Conservation (phyloP, 1,140 invertebrate species). For the Drosophila pectinifera region DNA sequence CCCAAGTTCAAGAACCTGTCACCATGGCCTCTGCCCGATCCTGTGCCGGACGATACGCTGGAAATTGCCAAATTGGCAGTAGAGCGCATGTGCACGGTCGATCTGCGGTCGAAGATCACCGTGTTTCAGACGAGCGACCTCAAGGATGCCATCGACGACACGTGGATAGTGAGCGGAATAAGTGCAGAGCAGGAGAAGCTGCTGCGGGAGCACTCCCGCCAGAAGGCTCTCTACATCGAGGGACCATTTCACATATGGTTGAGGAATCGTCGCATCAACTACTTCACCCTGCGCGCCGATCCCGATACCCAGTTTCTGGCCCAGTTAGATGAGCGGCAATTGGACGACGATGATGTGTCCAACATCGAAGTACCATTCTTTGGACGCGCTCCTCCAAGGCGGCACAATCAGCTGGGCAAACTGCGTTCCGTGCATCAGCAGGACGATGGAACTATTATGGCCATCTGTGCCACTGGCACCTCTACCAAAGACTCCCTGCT, state of each 20-base stretch:
- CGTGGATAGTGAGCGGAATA: slow-evolving; percentile 97
- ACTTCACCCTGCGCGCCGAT: slow-evolving; percentile 93
- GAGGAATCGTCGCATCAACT: slow-evolving; percentile 90
- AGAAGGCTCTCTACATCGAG: slow-evolving; percentile 93
- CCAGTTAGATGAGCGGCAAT: slow-evolving; percentile 60
- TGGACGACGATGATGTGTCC: slow-evolving; percentile 87
- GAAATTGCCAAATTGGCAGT: slow-evolving; percentile 95
- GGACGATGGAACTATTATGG: slow-evolving; percentile 95
- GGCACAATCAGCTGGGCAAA: slow-evolving; percentile 82
- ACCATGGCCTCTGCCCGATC: slow-evolving; percentile 94
- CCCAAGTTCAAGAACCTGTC: slow-evolving; percentile 97
- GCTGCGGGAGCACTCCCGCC: slow-evolving; percentile 89
- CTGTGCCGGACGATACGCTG: slow-evolving; percentile 89
- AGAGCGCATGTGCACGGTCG: slow-evolving; percentile 93
- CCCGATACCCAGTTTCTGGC: slow-evolving; percentile 81
- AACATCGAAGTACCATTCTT: slow-evolving; percentile 88
- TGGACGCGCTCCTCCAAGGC: slow-evolving; percentile 68
- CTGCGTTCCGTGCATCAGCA: slow-evolving; percentile 94
- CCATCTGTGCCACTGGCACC: slow-evolving; percentile 94
- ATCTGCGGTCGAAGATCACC: slow-evolving; percentile 90
- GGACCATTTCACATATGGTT: slow-evolving; percentile 95
- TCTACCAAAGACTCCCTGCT: slow-evolving; percentile 95
- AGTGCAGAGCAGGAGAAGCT: slow-evolving; percentile 91
- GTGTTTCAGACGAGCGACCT: slow-evolving; percentile 90
- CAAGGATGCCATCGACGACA: slow-evolving; percentile 92